Conservation (phyloP, 2,113 vertebrate genomes). For the Tychaedon coryphoeus region DNA sequence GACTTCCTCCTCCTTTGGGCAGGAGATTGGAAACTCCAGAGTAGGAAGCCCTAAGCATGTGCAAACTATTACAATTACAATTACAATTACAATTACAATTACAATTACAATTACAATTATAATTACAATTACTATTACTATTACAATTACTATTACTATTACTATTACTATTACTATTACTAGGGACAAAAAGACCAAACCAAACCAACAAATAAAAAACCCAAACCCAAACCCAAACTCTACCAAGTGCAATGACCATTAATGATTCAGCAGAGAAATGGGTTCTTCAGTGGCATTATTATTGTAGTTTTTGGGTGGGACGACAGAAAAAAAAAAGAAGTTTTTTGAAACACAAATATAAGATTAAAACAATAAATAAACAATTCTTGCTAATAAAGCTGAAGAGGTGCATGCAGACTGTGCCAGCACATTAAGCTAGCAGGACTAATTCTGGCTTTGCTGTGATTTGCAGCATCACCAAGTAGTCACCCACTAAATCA, state of each 20-base stretch:
- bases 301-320: not conserved
- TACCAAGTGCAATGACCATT: not conserved
- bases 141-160: not conserved
- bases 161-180: not conserved
- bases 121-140: no score
- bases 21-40: not conserved
- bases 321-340: not conserved
- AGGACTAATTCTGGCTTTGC: not conserved
- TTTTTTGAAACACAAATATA: not conserved
- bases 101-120: no score
- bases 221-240: not conserved
- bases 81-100: not conserved
- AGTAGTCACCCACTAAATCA: not conserved
- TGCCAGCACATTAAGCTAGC: not conserved
- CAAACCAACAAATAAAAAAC: not conserved
- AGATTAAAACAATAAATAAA: not conserved
- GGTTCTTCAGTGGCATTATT: not conserved
- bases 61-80: not conserved
- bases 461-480: not conserved
- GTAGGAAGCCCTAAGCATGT: not conserved
- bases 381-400: not conserved
- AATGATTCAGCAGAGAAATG: not conserved
- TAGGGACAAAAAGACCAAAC: not conserved
- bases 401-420: not conserved
- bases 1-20: not conserved